Base-by-base conservation (phyloP, 2,797 vertebrate genomes). In the Chelonia mydas region DNA sequence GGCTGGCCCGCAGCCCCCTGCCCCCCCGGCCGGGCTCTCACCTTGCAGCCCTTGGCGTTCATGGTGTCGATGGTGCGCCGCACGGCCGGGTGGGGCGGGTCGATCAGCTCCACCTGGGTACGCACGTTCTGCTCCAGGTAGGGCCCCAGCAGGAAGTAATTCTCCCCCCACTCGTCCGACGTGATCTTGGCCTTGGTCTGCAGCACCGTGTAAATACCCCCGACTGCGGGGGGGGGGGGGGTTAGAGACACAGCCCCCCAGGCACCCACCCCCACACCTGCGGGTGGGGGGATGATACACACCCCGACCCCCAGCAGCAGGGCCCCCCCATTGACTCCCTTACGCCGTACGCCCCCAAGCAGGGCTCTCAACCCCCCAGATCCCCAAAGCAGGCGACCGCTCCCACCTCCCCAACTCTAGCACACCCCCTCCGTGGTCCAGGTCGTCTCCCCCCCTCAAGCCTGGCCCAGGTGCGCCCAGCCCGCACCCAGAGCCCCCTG, bases 171-270 rank as follows among this genome's bases (percentile, higher is more conserved):
- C 97, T 99, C 99, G 77, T 99, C 99, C 4, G 98, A 97, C 7
- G 99, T 99, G 98, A 99, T 98, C 89, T 99, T 99, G 7, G 99
- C 99, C 98, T 99, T 99, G 59, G 99, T 99, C 98, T 99, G 99
- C 97, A 99, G 99, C 98, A 99, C 99, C 2, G 99, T 99, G 98
- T 99, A 99, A 98, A 99, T 99, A 89, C 99, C 99, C 21, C 99
- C 99, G 94, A 99, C 99, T 99, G 95, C 17, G 28, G 53, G 49
- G 77, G 84, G 59, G 77, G 11, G 59, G 31, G 65, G 53, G 83
- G 80, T 31, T 10, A 68, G 61, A 37, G 33, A 33, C 16, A 37
- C 4, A 28, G 61, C 80, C 79, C 57, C 49, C 3, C 33, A 92
- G 72, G 78, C 93, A 72, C 83, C 28, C 59, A 77, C 84, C 83